phyloP scores from a whole-genome alignment of 2,888 invertebrate genomes.

The Cerceris rybyensis region DNA sequence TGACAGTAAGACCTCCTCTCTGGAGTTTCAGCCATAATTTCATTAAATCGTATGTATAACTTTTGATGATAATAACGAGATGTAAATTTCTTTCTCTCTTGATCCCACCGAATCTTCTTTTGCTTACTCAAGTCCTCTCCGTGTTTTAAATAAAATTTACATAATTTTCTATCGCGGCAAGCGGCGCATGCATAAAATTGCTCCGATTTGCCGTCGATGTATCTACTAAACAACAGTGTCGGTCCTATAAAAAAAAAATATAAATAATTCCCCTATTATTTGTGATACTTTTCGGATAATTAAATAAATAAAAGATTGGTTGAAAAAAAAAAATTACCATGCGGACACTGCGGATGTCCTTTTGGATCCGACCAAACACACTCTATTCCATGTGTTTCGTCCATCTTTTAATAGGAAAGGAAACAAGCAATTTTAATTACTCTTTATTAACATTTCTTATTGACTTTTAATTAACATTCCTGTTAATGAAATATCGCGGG shows the following conservation, averaged over 20 bases:
- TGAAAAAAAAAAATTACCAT: conserved; percentile 83
- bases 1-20: conserved; percentile 85
- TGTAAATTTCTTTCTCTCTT: conserved; percentile 81
- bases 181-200: conserved; percentile 92
- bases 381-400: conserved; percentile 60
- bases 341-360: conserved; percentile 88
- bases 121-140: conserved; percentile 80
- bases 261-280: not conserved
- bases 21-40: conserved; percentile 79
- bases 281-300: not conserved
- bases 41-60: conserved; percentile 83
- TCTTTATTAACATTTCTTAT: too few species aligned
- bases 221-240: conserved; percentile 86
- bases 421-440: too few species aligned
- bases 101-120: conserved; percentile 82
- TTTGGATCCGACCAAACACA: conserved; percentile 82
- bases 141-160: conserved; percentile 87
- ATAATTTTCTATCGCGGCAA: conserved; percentile 90
- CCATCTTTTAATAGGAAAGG: conserved; percentile 23
- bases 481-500: not conserved
- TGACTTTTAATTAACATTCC: too few species aligned
- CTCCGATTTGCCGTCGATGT: conserved; percentile 81
- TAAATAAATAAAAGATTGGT: conserved; percentile 12
- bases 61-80: conserved; percentile 83
- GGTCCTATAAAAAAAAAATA: conserved; percentile 81